phyloP scores from a whole-genome alignment of 2,113 vertebrate species.

The Lontra canadensis region DNA sequence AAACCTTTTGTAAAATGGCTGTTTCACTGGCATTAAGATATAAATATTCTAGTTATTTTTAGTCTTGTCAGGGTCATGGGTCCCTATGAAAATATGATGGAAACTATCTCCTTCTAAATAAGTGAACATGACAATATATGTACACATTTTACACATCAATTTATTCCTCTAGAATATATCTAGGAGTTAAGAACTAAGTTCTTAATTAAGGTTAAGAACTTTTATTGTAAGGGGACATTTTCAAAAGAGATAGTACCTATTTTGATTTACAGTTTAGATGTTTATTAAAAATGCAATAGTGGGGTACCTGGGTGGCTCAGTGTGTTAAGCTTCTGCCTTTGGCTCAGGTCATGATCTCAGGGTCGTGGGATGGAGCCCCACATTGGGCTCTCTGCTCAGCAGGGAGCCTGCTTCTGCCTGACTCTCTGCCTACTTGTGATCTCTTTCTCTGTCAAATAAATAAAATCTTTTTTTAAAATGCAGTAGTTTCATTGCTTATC shows the following conservation, averaged over 20 bases:
- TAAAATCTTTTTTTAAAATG: no score
- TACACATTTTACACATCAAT: background rate
- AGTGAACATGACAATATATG: background rate
- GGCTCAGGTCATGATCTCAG: no score
- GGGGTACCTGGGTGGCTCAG: no score
- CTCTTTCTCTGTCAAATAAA: no score
- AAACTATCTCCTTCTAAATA: background rate
- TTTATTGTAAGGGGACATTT: background rate
- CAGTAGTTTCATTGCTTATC: background rate
- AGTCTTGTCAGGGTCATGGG: background rate
- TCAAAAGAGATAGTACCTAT: background rate
- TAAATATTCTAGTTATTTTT: constrained; percentile 24
- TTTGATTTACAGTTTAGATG: background rate
- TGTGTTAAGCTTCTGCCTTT: no score
- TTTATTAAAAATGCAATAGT: constrained; percentile 45
- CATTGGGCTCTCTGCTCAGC: no score
- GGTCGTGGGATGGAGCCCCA: no score
- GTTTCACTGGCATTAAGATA: background rate
- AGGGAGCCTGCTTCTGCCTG: no score
- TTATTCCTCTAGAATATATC: background rate
- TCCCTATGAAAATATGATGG: background rate
- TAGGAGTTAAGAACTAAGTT: background rate
- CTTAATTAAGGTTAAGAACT: background rate
- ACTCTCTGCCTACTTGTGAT: no score
- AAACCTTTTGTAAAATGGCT: background rate